Conservation (phyloP, 2,888 invertebrate genomes). For the Catocala sponsa region DNA sequence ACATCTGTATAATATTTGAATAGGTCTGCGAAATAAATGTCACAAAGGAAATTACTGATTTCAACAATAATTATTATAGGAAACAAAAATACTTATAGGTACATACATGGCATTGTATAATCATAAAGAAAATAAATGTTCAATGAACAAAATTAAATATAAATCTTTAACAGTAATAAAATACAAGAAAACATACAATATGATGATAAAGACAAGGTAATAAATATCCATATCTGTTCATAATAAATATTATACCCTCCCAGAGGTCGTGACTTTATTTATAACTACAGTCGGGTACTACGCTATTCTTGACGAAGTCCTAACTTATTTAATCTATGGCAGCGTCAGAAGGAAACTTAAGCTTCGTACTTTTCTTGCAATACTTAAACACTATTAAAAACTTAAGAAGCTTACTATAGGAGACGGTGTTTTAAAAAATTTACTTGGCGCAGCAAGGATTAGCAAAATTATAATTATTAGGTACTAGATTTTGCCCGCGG, state of each 20-base stretch:
- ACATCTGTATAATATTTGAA: no score
- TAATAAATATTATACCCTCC: conserved; percentile 16
- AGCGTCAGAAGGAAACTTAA: conserved; percentile 15
- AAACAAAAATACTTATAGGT: no score
- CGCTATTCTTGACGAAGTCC: conserved; percentile 6
- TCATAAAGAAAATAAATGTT: background rate
- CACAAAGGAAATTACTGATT: no score
- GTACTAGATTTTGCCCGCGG: no score
- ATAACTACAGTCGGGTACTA: conserved; percentile 11
- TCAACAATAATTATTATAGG: no score
- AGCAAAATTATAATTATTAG: no score
- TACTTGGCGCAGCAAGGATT: no score
- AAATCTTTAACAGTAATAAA: background rate
- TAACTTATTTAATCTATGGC: conserved; percentile 29
- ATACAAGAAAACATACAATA: background rate
- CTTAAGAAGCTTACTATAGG: no score
- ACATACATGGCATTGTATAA: no score
- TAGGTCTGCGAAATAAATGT: no score
- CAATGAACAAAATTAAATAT: background rate
- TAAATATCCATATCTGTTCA: conserved; percentile 22
- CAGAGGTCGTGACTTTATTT: conserved; percentile 15
- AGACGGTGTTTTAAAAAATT: no score
- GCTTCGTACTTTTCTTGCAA: conserved; percentile 20
- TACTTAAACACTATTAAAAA: conserved; percentile 22
- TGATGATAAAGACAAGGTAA: background rate